Base-by-base conservation (phyloP, 2,797 vertebrate species). In the Darevskia mixta region DNA sequence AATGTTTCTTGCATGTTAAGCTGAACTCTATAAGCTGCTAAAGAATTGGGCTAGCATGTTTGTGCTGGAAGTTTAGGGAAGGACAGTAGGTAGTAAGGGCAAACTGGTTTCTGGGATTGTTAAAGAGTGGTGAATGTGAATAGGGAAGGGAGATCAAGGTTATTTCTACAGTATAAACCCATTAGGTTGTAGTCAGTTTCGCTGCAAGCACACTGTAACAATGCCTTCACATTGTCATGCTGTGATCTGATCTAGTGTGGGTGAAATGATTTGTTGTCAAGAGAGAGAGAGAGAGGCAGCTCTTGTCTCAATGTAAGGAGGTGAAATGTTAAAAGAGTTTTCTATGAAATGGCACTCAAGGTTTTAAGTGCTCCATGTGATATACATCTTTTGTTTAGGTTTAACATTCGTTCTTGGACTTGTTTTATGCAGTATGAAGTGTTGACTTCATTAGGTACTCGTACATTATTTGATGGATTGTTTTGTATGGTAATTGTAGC, bases 1-100 rank as follows among this genome's bases (percentile, higher is more conserved):
- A 91, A 87, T 95, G 92, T 95, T 96, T 94, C 94, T 94, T 95
- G 8, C 85, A 92, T 66, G 89, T 94, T 93, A 27, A 79, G 78
- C 90, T 93, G 95, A 94, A 93, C 89, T 91, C 87, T 38, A 49
- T 69, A 71, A 88, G 89, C 90, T 94, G 91, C 89, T 90, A 71
- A 84, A 85, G 71, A 93, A 89, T 83, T 72, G 75, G 82, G 66
- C 82, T 87, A 67, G 45, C 78, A 67, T 6, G 0, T 91, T 93
- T 92, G 82, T 75, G 90, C 82, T 90, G 0, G 80, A 85, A 6
- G 1, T 49, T 69, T 45, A 58, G 76, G 67, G 58, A 73, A 23
- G 49, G n/a, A 29, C 7, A 35, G 15, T 32, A 83, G 79, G n/a
- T 91, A 76, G 82, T 90, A 91, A 90, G 79, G 92, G 90, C 61